Conservation (phyloP, 2,113 vertebrate species). For the Tiliqua scincoides region DNA sequence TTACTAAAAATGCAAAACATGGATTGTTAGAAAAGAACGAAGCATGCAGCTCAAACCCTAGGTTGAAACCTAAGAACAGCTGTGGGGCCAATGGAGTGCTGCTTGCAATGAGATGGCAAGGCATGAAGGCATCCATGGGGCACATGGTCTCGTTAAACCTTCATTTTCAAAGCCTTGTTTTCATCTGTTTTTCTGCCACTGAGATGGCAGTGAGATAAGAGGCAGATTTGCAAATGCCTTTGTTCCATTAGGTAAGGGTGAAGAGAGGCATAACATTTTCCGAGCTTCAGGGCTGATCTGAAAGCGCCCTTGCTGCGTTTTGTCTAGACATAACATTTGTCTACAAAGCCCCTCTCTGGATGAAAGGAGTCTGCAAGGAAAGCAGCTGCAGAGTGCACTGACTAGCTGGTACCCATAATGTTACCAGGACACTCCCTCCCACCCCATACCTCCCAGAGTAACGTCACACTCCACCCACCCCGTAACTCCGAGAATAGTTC, state of each 20-base stretch:
- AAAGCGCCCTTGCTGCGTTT: background rate
- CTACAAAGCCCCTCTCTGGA: background rate
- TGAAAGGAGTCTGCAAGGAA: background rate
- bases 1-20: background rate
- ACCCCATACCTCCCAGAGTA: background rate
- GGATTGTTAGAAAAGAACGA: background rate
- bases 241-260: background rate
- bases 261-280: background rate
- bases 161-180: background rate
- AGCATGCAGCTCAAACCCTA: background rate
- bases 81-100: background rate
- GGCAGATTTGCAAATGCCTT: background rate
- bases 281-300: background rate
- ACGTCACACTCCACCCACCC: too few relatives aligned
- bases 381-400: too few relatives aligned
- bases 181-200: background rate
- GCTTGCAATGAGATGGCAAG: background rate
- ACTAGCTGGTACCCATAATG: background rate
- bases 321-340: background rate
- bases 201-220: background rate
- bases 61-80: background rate
- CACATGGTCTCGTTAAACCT: background rate
- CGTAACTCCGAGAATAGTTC: background rate
- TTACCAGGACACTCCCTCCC: background rate
- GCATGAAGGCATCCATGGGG: background rate